Percentiles rank a stretch among this genome's conserved stretches.
phyloP scores from a whole-genome alignment of 30 jellyfish, hydroid and myxozoan genomes.

The Cassiopea andromeda region DNA sequence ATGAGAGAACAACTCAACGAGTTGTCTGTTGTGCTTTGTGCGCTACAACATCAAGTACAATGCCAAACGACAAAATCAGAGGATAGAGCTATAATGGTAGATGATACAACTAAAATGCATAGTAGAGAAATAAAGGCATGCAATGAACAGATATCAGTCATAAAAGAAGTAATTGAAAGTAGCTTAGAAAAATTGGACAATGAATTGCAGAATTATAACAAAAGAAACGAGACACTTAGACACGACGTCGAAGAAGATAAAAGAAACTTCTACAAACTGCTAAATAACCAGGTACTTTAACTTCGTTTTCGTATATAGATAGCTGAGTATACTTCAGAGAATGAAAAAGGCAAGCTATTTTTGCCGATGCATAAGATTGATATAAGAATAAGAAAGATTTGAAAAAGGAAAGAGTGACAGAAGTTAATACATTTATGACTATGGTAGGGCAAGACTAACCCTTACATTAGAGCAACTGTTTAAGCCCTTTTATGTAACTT shows the following conservation, averaged over 20 bases:
- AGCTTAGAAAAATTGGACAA: slow-evolving; percentile 18
- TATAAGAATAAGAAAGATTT: too few species aligned
- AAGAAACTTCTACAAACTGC: background rate
- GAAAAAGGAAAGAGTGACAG: too few species aligned
- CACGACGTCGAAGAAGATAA: slow-evolving; percentile 31
- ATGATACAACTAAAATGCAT: slow-evolving; percentile 12
- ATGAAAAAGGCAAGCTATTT: too few species aligned
- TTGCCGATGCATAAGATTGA: too few species aligned
- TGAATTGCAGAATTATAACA: background rate
- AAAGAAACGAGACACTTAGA: slow-evolving; percentile 10
- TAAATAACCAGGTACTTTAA: slow-evolving; percentile 27
- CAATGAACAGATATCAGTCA: slow-evolving; percentile 18
- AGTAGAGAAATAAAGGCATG: slow-evolving; percentile 20
- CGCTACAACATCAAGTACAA: slow-evolving; percentile 30
- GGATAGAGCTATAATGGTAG: slow-evolving; percentile 13
- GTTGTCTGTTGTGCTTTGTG: slow-evolving; percentile 15
- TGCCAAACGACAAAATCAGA: slow-evolving; percentile 10
- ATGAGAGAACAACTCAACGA: slow-evolving; percentile 49
- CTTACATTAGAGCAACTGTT: too few species aligned
- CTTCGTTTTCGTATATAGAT: background rate
- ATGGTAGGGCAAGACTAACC: too few species aligned
- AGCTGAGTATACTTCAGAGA: background rate
- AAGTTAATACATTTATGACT: too few species aligned
- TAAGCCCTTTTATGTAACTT: too few species aligned
- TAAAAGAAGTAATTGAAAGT: slow-evolving; percentile 14